phyloP scores from a whole-genome alignment of 1,140 invertebrate species.

The Ephestia elutella region DNA sequence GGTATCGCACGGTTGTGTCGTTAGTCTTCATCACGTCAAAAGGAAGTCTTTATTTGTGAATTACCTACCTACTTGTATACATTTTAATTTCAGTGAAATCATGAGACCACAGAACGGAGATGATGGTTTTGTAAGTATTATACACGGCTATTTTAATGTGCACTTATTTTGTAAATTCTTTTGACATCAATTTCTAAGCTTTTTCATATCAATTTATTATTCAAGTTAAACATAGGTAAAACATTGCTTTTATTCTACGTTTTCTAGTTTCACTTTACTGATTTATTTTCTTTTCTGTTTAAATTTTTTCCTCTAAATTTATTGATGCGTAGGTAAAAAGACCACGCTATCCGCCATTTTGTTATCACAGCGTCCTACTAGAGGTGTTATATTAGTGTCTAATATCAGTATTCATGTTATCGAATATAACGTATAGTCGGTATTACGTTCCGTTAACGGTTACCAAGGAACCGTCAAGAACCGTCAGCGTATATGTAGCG shows the following conservation, averaged over 20 bases:
- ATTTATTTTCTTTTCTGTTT: constrained; percentile 8
- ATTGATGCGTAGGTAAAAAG: constrained; percentile 13
- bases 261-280: not conserved
- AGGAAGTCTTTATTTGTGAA: not conserved
- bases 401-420: too few species aligned
- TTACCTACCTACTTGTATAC: not conserved
- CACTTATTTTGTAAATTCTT: constrained; percentile 12
- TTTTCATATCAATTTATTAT: too few species aligned
- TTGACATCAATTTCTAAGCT: too few species aligned
- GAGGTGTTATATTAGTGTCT: too few species aligned
- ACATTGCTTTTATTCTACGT: too few species aligned
- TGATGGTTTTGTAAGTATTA: constrained; percentile 62
- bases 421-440: too few species aligned
- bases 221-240: too few species aligned
- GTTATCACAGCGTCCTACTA: constrained; percentile 27
- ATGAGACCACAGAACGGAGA: constrained; percentile 67
- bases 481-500: too few species aligned
- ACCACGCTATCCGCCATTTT: constrained; percentile 59
- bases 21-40: not conserved
- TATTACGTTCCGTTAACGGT: too few species aligned
- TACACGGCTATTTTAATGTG: too few species aligned
- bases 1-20: constrained; percentile 32
- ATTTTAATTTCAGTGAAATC: constrained; percentile 4
- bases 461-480: too few species aligned
- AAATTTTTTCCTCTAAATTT: not conserved